These are phyloP conservation scores for Thaumetopoea pityocampa DNA, from an alignment of 1,140 invertebrate species.

Conservation along the genomic window DNA sequence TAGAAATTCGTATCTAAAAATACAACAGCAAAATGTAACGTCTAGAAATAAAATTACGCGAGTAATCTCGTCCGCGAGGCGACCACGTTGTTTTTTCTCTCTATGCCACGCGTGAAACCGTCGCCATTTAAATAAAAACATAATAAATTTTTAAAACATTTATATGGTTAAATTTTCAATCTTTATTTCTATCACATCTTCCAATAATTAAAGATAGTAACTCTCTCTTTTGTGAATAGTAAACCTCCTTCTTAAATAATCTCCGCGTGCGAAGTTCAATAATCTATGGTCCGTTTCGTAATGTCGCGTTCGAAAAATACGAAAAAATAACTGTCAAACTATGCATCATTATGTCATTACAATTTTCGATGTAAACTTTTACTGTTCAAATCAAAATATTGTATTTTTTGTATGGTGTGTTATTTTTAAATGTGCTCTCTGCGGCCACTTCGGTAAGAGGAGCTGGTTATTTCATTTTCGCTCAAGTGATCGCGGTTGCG, in stretches of 20 bases:
- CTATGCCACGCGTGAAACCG: conserved; percentile 35
- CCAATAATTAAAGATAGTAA: too few relatives aligned
- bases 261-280: too few relatives aligned
- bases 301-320: too few relatives aligned
- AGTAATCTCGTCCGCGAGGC: conserved; percentile 28
- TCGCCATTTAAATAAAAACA: conserved; percentile 34
- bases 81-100: conserved; percentile 38
- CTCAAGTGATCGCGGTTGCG: conserved; percentile 1
- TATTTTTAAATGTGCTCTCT: conserved; percentile 17
- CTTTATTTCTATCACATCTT: conserved; percentile 7
- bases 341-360: conserved; percentile 10
- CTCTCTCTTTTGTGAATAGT: too few relatives aligned
- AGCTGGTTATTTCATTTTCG: conserved; percentile 10
- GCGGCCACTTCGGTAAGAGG: conserved; percentile 12
- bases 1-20: conserved; percentile 40
- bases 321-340: too few relatives aligned
- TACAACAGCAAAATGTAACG: conserved; percentile 51
- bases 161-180: conserved; percentile 1
- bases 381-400: conserved; percentile 11
- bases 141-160: conserved; percentile 15
- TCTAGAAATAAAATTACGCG: conserved; percentile 50
- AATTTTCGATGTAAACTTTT: conserved; percentile 14
- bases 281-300: too few relatives aligned
- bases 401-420: conserved; percentile 10
- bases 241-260: too few relatives aligned